Base-by-base conservation (phyloP, 2,113 vertebrate genomes). In the Lophotis ruficrista region DNA sequence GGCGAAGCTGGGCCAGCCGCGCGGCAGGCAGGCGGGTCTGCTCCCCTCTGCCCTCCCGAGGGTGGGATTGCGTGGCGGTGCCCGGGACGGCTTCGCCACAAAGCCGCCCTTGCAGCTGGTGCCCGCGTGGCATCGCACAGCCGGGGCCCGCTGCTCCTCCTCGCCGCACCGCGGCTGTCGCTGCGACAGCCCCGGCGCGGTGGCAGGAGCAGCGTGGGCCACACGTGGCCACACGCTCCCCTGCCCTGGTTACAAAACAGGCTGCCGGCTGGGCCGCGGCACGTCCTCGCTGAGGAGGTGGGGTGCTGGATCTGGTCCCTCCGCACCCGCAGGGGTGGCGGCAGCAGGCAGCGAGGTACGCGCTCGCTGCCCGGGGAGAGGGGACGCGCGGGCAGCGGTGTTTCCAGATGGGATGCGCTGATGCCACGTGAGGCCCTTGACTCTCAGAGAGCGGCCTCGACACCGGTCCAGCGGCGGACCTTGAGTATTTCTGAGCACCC, bases 51-150 rank as follows among this genome's bases (percentile, higher is more conserved):
- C 57, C 60, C 81, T 92, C 77, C 83, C 12, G 2, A 58, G 83
- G 50, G 23, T 41, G 3, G 9, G 8, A 4, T 31, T 18, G 22
- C 1, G 0, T 4, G 19, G 33, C 1, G 4, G 50, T 6, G 38
- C 43, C 60, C 3, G 0, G 22, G 33, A 25, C 0, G 3, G 60
- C 33, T 41, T 54, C 0, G 1, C 66, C 61, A 2, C 2, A 20
- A 7, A 87, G 48, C 61, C 5, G 0, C 47, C 71, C 64, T 11
- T 11, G 54, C 75, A 38, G 54, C 35, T 5, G 41, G 72, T 56
- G 65, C 79, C 83, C 7, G 1, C 0, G 0, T 23, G 56, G 31
- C 62, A 24, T n/a, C n/a, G 4, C 71, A 7, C 43, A 25, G 43
- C 51, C 15, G 2, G n/a, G 37, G 22, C 25, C 53, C 1, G 1